A percentile compares a stretch with the other conserved stretches of the same genome.
Conservation (phyloP, 2,113 vertebrate species). For the Genyomyrus donnyi region DNA sequence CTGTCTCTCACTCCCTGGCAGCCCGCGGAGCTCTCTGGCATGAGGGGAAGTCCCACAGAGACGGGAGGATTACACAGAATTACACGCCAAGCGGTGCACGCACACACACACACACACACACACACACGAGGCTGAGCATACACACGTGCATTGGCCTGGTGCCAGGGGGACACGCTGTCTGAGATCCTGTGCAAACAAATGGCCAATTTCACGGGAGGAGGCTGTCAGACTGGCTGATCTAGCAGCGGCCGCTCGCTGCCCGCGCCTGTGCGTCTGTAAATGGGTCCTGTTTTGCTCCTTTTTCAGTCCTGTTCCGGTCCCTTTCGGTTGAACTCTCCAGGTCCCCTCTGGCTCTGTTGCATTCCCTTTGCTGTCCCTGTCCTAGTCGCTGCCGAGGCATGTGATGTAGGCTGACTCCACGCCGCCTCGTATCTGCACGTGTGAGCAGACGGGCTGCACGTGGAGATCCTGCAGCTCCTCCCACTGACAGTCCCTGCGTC, state of each 20-base stretch:
- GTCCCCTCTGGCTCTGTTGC: neutral
- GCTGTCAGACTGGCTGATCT: neutral
- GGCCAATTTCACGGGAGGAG: constrained; percentile 2
- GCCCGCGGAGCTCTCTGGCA: constrained; percentile 56
- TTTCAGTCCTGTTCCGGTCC: neutral
- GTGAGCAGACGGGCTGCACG: constrained; percentile 35
- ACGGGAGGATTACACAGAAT: constrained; percentile 53
- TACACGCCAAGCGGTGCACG: constrained; percentile 23
- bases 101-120: neutral
- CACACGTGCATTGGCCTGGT: neutral
- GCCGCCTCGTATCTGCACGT: constrained; percentile 33
- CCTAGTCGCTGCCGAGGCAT: neutral
- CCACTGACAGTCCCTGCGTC: constrained; percentile 14
- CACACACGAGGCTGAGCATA: neutral
- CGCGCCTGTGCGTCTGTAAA: neutral
- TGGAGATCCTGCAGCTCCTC: constrained; percentile 57
- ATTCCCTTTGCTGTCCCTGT: neutral
- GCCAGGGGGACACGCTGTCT: neutral
- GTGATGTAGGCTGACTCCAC: constrained; percentile 23
- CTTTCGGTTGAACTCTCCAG: neutral
- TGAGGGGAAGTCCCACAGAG: constrained; percentile 50
- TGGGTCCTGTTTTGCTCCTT: neutral
- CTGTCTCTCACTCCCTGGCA: constrained; percentile 49
- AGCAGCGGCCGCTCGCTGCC: neutral
- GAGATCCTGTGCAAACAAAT: neutral